Percentiles rank a stretch among this genome's conserved stretches.
Evolutionary conservation across 2,888 invertebrate genomes (phyloP).

Genomic region (Chaitophorus viminalis): DNA sequence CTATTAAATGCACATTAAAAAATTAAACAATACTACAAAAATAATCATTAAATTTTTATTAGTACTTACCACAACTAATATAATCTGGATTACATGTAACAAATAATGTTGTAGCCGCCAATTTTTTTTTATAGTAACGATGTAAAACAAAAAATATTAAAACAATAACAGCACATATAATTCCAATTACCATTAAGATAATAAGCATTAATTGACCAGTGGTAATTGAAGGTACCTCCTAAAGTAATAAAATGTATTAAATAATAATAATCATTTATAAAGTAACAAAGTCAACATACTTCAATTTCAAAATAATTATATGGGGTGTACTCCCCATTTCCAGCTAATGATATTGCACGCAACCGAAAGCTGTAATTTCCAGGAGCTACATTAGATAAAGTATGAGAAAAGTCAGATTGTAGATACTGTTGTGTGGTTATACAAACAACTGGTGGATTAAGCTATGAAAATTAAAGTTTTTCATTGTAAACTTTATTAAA

Average conservation of each 20-base stretch:
- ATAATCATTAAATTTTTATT: background rate
- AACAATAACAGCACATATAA: constrained; percentile 43
- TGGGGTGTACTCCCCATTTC: constrained; percentile 75
- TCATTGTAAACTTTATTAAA: background rate
- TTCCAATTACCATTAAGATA: constrained; percentile 44
- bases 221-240: constrained; percentile 38
- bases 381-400: constrained; percentile 73
- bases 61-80: constrained; percentile 51
- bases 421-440: constrained; percentile 75
- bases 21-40: background rate
- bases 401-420: constrained; percentile 69
- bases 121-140: constrained; percentile 50
- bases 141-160: constrained; percentile 44
- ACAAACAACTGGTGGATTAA: constrained; percentile 73
- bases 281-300: constrained; percentile 66
- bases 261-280: background rate
- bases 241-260: constrained; percentile 1
- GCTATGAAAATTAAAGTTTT: constrained; percentile 66
- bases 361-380: constrained; percentile 87
- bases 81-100: constrained; percentile 61
- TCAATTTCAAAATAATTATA: constrained; percentile 74
- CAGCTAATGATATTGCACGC: constrained; percentile 81
- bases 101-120: constrained; percentile 55
- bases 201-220: constrained; percentile 43
- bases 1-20: constrained; percentile 58